Percentiles rank a stretch among this genome's conserved stretches.
Conservation (phyloP, 2,797 vertebrate species). For the Serranus cabrilla region DNA sequence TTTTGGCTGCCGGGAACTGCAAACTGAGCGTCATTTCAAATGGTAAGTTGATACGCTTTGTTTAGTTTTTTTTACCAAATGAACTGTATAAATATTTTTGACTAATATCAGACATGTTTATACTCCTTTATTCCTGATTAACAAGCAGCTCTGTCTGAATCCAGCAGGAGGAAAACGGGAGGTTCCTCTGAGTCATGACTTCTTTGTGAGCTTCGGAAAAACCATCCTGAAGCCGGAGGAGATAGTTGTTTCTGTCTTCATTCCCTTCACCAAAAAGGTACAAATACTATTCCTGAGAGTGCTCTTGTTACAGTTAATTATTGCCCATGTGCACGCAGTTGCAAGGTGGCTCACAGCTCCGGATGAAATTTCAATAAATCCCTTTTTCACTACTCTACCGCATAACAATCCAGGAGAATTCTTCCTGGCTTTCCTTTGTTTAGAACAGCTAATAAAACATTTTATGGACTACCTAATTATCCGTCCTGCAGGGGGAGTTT, state of each 20-base stretch:
- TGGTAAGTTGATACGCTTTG: constrained; percentile 67
- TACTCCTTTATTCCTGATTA: background rate
- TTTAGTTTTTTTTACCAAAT: no score
- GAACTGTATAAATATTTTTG: background rate
- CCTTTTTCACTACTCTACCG: no score
- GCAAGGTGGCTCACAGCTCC: no score
- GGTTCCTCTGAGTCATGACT: constrained; percentile 86
- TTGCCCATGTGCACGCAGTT: no score
- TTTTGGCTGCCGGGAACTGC: constrained; percentile 89
- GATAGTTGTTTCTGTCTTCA: constrained; percentile 86
- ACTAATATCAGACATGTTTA: background rate
- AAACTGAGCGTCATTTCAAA: constrained; percentile 83
- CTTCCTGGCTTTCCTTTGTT: no score
- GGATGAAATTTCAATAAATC: no score
- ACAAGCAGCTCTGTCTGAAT: background rate
- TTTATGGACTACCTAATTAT: no score
- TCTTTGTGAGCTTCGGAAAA: constrained; percentile 87
- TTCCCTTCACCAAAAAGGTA: constrained; percentile 90
- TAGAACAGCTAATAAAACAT: no score
- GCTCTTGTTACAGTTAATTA: background rate
- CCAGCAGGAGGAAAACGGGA: constrained; percentile 78
- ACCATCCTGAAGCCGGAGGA: constrained; percentile 87
- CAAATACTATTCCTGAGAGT: background rate
- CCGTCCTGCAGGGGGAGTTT: constrained; percentile 87
- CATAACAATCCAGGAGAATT: no score